Percentiles rank a stretch among this genome's conserved stretches.
phyloP scores from a whole-genome alignment of 1,140 invertebrate species.

The Bombus confusus region DNA sequence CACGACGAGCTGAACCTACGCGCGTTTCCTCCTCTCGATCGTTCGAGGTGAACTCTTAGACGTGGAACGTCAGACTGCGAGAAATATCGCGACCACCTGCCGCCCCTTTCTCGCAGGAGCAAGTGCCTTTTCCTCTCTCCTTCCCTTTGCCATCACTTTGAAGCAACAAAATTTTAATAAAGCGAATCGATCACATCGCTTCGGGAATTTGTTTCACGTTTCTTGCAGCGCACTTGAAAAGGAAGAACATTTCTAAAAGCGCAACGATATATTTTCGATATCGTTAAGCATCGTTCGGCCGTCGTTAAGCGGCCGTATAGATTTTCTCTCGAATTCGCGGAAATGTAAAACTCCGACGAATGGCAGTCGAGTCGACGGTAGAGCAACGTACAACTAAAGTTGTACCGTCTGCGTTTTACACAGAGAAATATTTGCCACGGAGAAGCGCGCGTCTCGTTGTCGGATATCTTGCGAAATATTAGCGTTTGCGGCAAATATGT shows the following conservation, averaged over 20 bases:
- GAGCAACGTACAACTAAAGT: background rate
- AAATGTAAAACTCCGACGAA: background rate
- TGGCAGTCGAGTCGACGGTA: background rate
- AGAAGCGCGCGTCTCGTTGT: background rate
- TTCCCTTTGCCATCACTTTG: no score
- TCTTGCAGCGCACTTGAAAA: no score
- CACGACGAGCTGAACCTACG: background rate
- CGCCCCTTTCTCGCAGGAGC: background rate
- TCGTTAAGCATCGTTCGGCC: no score
- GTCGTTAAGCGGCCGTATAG: no score
- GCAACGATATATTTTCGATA: no score
- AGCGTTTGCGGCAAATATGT: background rate
- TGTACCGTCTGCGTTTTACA: background rate
- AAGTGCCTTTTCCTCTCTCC: background rate
- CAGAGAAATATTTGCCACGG: background rate
- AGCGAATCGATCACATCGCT: background rate
- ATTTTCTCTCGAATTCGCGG: background rate
- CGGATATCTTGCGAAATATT: background rate
- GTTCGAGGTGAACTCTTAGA: background rate
- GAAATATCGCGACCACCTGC: background rate
- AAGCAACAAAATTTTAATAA: background rate
- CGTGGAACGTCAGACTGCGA: background rate
- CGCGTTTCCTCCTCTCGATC: conserved; percentile 30
- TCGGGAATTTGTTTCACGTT: background rate
- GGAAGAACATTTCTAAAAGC: no score